Conservation (phyloP, 2,113 vertebrate species). For the Forbesichthys agassizii region DNA sequence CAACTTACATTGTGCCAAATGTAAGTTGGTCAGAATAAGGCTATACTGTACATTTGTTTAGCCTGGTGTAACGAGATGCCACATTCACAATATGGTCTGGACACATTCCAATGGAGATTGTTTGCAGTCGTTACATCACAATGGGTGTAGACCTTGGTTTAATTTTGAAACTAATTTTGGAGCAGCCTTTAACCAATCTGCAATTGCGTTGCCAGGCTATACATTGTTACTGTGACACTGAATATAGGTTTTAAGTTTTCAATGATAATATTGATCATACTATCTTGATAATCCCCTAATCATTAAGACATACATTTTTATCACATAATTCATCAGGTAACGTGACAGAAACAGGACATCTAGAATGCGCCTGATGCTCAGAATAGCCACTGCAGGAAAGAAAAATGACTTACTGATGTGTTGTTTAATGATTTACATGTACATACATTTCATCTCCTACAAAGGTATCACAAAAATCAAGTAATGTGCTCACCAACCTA, state of each 20-base stretch:
- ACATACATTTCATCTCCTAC: slow-evolving; percentile 38
- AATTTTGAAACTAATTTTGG: too few relatives aligned
- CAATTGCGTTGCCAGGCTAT: too few relatives aligned
- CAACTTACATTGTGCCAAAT: too few relatives aligned
- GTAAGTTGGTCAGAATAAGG: too few relatives aligned
- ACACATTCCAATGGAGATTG: too few relatives aligned
- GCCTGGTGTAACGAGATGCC: too few relatives aligned
- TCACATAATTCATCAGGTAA: slow-evolving; percentile 11
- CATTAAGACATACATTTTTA: neutral
- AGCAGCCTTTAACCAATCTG: too few relatives aligned
- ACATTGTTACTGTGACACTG: slow-evolving; percentile 4
- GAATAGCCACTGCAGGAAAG: slow-evolving; percentile 35
- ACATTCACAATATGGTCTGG: too few relatives aligned
- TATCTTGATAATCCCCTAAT: slow-evolving; percentile 11
- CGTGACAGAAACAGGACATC: slow-evolving; percentile 14
- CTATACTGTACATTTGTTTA: too few relatives aligned
- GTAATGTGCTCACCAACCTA: slow-evolving; percentile 69
- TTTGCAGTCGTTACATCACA: too few relatives aligned
- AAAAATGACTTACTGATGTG: slow-evolving; percentile 25
- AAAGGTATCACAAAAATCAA: slow-evolving; percentile 9
- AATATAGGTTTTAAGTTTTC: slow-evolving; percentile 5
- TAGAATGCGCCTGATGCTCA: slow-evolving; percentile 34
- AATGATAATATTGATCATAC: neutral
- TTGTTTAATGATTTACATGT: slow-evolving; percentile 30
- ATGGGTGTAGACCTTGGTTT: too few relatives aligned